Conservation (phyloP, 2,888 invertebrate genomes). For the Gymnoscelis rufifasciata region DNA sequence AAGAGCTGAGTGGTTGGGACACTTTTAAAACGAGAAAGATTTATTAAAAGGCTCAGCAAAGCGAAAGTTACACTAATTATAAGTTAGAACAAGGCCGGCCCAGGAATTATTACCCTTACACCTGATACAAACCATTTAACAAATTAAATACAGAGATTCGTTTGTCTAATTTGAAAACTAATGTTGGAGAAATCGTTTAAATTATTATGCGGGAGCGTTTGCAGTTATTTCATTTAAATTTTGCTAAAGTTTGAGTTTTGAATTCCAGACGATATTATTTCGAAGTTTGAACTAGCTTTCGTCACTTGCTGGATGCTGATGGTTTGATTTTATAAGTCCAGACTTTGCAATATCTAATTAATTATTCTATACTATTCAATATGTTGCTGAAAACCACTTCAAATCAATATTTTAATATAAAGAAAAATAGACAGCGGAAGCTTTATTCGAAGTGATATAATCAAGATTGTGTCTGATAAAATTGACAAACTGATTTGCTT, state of each 20-base stretch:
- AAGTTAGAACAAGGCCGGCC: conserved; percentile 22
- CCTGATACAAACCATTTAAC: conserved; percentile 26
- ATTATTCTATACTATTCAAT: no score
- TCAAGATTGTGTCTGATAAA: no score
- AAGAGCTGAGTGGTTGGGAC: conserved; percentile 4
- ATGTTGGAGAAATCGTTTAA: conserved; percentile 2
- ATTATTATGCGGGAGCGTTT: not conserved
- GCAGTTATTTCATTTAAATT: no score
- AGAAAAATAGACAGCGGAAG: no score
- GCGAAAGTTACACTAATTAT: conserved; percentile 30
- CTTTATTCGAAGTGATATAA: no score
- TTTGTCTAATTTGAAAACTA: conserved; percentile 9
- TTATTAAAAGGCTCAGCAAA: conserved; percentile 8
- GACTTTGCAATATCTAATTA: no score
- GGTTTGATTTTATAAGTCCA: no score
- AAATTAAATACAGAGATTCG: conserved; percentile 14
- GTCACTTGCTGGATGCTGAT: no score
- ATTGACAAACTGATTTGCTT: no score
- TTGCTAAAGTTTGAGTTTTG: not conserved
- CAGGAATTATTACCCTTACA: conserved; percentile 26
- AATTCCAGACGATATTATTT: not conserved
- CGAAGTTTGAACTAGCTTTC: not conserved
- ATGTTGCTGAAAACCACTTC: no score
- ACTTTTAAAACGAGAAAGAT: conserved; percentile 14
- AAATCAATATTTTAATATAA: no score